A percentile compares a stretch with the other conserved stretches of the same genome.
Conservation (phyloP, 2,113 vertebrate genomes). For the Microcebus ravelobensis region DNA sequence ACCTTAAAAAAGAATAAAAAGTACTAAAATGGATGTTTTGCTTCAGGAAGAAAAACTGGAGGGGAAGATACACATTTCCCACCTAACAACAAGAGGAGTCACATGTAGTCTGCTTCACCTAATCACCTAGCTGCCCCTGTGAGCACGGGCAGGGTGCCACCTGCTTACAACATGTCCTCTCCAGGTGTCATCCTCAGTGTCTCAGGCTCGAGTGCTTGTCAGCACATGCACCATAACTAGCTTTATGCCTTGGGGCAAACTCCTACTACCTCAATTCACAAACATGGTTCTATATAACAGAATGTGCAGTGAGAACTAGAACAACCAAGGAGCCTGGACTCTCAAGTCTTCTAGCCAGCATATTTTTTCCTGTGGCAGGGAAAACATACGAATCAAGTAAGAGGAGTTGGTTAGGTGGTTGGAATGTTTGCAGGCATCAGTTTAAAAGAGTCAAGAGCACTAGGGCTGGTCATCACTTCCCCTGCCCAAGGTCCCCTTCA, state of each 20-base stretch:
- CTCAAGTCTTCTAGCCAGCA: not conserved
- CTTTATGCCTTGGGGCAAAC: not conserved
- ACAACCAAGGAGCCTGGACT: not conserved
- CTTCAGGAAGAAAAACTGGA: not conserved
- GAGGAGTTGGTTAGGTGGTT: not conserved
- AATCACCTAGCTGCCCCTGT: not conserved
- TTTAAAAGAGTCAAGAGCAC: not conserved
- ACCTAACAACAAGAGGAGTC: not conserved
- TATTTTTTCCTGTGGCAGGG: no score
- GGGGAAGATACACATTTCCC: not conserved
- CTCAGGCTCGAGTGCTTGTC: not conserved
- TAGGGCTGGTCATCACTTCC: not conserved
- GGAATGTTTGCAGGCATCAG: not conserved
- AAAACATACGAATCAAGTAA: not conserved
- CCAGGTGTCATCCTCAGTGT: not conserved
- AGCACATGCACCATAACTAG: not conserved
- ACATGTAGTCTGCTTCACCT: not conserved
- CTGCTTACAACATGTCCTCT: not conserved
- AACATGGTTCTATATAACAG: not conserved
- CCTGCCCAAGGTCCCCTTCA: not conserved
- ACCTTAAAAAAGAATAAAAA: slow-evolving; percentile 24
- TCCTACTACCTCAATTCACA: not conserved
- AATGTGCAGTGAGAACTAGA: not conserved
- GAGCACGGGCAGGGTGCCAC: not conserved
- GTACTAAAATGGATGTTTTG: slow-evolving; percentile 44